A percentile compares a stretch with the other conserved stretches of the same genome.
Conservation (phyloP, 2,888 invertebrate species). For the Podotricha telesiphe region DNA sequence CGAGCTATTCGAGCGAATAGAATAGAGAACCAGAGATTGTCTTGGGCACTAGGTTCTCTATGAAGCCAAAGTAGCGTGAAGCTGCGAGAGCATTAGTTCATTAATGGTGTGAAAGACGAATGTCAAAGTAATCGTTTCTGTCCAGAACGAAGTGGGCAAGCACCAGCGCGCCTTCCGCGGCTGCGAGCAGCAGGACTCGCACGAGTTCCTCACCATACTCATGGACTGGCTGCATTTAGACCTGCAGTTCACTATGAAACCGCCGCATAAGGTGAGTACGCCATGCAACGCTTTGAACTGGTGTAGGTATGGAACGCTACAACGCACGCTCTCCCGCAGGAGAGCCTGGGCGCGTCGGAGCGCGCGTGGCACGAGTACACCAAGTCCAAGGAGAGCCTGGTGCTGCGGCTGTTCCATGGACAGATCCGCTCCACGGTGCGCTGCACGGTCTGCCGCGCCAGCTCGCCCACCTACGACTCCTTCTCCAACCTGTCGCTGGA, state of each 20-base stretch:
- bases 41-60: no score
- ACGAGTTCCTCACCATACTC: conserved; percentile 94
- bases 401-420: conserved; percentile 93
- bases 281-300: no score
- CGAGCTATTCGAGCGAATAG: no score
- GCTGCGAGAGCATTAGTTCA: no score
- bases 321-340: no score
- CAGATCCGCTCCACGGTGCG: conserved; percentile 92
- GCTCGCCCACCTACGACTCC: conserved; percentile 93
- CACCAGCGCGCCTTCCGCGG: conserved; percentile 89
- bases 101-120: no score
- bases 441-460: conserved; percentile 88
- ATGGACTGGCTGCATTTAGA: conserved; percentile 95
- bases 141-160: conserved; percentile 88
- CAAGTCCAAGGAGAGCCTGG: conserved; percentile 87
- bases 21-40: no score
- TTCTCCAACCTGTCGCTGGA: conserved; percentile 93
- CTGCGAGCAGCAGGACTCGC: conserved; percentile 94
- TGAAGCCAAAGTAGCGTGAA: no score
- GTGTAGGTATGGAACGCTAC: no score
- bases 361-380: conserved; percentile 89
- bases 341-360: conserved; percentile 71
- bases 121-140: no score
- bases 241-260: conserved; percentile 77
- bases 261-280: conserved; percentile 72